Evolutionary conservation across 1,140 invertebrate genomes (phyloP).

Genomic region (Ridgeia piscesae): DNA sequence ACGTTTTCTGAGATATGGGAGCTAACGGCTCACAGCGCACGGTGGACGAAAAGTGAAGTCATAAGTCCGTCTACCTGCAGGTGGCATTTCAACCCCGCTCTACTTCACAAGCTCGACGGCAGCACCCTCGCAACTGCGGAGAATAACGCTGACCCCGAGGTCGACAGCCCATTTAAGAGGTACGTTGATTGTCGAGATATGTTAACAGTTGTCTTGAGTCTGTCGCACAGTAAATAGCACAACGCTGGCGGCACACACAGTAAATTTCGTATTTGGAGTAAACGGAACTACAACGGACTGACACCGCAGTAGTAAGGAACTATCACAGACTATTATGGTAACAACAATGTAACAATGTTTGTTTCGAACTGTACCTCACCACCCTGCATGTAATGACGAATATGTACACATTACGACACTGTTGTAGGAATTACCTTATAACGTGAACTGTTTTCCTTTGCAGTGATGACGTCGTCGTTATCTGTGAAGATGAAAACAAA

Average conservation of each 20-base stretch:
- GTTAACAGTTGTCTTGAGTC: too few relatives aligned
- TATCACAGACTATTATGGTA: too few relatives aligned
- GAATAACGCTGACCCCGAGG: background rate
- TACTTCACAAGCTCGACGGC: slow-evolving; percentile 6
- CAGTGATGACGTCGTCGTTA: background rate
- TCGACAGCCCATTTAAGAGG: background rate
- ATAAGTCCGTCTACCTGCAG: background rate
- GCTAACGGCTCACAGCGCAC: too few relatives aligned
- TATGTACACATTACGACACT: background rate
- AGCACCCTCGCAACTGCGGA: background rate
- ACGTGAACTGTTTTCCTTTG: background rate
- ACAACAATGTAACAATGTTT: too few relatives aligned
- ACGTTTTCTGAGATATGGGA: too few relatives aligned
- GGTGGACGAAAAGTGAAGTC: background rate
- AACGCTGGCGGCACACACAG: too few relatives aligned
- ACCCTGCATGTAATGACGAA: background rate
- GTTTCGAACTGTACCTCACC: too few relatives aligned
- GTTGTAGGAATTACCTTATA: background rate
- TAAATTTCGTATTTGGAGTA: too few relatives aligned
- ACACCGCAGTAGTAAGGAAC: too few relatives aligned
- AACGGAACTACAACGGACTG: too few relatives aligned
- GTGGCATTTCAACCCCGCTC: background rate
- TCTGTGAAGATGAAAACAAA: slow-evolving; percentile 65
- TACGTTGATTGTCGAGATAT: too few relatives aligned
- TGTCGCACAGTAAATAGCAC: too few relatives aligned